These are phyloP conservation scores for Anser brachyrhynchus DNA, from an alignment of 2,113 vertebrate species.

Conservation along the genomic window DNA sequence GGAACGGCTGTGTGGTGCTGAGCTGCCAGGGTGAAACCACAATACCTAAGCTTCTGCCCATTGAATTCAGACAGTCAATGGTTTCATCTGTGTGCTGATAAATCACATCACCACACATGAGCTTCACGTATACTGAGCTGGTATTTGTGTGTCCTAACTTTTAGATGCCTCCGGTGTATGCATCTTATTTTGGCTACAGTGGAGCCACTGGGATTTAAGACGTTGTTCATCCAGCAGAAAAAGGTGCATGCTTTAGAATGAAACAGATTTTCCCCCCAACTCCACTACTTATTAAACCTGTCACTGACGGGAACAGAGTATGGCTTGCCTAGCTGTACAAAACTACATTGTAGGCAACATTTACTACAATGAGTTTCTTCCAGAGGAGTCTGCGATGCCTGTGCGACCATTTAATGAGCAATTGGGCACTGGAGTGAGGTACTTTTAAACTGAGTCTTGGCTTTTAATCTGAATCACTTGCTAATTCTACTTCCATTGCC, in stretches of 20 bases:
- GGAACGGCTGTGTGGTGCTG: no score
- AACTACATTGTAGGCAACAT: neutral
- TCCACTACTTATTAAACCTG: neutral
- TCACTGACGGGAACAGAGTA: neutral
- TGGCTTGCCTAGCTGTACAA: neutral
- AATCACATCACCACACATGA: neutral
- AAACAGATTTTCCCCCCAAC: neutral
- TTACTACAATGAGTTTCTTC: neutral
- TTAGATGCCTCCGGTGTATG: neutral
- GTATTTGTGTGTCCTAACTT: neutral
- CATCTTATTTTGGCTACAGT: neutral
- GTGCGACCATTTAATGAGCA: neutral
- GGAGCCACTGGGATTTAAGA: neutral
- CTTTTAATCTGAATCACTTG: neutral
- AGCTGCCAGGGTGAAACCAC: no score
- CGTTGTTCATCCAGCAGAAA: neutral
- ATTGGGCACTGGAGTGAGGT: neutral
- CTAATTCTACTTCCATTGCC: neutral
- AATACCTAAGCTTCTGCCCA: neutral
- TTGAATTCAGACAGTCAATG: neutral
- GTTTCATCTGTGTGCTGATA: neutral
- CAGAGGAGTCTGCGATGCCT: neutral
- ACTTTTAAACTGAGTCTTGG: neutral
- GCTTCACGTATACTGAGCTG: neutral
- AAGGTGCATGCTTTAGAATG: accelerated